Conservation (phyloP, 2,113 vertebrate genomes). For the Ochotona princeps region DNA sequence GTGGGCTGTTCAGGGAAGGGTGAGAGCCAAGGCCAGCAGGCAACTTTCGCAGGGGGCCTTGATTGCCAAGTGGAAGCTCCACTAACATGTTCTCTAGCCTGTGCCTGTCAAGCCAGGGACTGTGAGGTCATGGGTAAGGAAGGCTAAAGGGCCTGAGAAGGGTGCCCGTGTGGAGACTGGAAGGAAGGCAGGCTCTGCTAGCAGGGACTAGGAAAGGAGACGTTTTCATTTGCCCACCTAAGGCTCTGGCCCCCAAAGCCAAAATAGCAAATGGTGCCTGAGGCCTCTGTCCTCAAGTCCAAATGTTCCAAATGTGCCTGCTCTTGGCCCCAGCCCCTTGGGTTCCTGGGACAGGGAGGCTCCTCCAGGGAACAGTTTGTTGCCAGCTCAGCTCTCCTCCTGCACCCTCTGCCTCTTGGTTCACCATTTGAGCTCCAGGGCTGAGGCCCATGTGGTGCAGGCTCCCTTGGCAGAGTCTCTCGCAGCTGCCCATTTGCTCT, state of each 20-base stretch:
- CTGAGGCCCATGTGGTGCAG: conserved; percentile 24
- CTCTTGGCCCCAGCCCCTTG: conserved; percentile 19
- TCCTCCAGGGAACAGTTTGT: conserved; percentile 81
- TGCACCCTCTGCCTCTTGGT: not conserved
- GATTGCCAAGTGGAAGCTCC: not conserved
- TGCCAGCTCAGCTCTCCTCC: conserved; percentile 64
- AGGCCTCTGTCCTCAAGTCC: conserved; percentile 74
- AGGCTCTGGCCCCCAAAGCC: conserved; percentile 59
- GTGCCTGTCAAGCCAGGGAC: not conserved
- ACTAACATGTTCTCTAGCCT: not conserved
- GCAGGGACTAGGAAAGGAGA: not conserved
- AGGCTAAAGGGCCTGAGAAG: not conserved
- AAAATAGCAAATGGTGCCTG: conserved; percentile 85
- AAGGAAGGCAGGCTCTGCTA: not conserved
- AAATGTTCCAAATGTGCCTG: conserved; percentile 80
- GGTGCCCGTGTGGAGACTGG: not conserved
- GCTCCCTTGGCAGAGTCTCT: conserved; percentile 66
- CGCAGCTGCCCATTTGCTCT: conserved; percentile 84
- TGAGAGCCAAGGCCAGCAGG: not conserved
- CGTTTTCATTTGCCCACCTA: not conserved
- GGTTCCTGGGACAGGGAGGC: not conserved
- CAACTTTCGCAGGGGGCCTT: not conserved
- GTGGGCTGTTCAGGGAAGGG: not conserved
- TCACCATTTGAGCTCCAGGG: conserved; percentile 67
- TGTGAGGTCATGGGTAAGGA: not conserved